Evolutionary conservation across 2,888 invertebrate species (phyloP).

Genomic region (Nomada fucata): DNA sequence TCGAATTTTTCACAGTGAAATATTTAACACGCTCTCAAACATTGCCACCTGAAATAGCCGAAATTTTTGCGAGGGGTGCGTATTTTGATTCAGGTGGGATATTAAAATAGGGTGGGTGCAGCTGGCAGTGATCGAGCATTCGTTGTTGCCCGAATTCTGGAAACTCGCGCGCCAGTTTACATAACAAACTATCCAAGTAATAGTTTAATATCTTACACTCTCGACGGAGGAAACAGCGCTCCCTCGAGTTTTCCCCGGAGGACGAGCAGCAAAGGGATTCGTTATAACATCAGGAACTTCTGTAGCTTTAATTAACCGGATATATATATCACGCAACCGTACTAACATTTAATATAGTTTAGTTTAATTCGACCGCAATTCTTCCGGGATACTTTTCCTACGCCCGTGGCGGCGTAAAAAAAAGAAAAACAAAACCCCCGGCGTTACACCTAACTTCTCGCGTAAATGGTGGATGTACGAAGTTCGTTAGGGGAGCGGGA

Average conservation of each 20-base stretch:
- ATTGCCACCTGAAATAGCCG: no score
- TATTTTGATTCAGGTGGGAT: neutral
- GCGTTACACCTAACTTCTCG: slow-evolving; percentile 38
- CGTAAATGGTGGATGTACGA: slow-evolving; percentile 51
- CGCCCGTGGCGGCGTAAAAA: neutral
- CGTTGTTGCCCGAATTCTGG: slow-evolving; percentile 57
- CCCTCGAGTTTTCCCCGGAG: slow-evolving; percentile 20
- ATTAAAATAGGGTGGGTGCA: slow-evolving; percentile 6
- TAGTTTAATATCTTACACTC: slow-evolving; percentile 66
- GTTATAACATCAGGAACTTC: slow-evolving; percentile 45
- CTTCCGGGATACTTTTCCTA: slow-evolving; percentile 33
- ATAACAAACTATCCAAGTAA: slow-evolving; percentile 68
- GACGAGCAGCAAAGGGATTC: slow-evolving; percentile 34
- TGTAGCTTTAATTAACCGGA: slow-evolving; percentile 53
- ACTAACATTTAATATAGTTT: slow-evolving; percentile 49
- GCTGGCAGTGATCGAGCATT: slow-evolving; percentile 48
- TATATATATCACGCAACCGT: slow-evolving; percentile 47
- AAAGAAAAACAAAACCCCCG: neutral
- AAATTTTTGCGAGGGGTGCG: no score
- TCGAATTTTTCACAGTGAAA: no score
- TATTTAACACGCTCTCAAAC: no score
- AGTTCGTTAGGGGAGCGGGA: slow-evolving; percentile 47
- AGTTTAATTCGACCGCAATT: slow-evolving; percentile 37
- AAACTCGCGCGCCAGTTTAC: slow-evolving; percentile 51
- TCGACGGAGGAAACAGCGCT: slow-evolving; percentile 11